Conservation (phyloP, 2,888 invertebrate species). For the Drosophila colorata region DNA sequence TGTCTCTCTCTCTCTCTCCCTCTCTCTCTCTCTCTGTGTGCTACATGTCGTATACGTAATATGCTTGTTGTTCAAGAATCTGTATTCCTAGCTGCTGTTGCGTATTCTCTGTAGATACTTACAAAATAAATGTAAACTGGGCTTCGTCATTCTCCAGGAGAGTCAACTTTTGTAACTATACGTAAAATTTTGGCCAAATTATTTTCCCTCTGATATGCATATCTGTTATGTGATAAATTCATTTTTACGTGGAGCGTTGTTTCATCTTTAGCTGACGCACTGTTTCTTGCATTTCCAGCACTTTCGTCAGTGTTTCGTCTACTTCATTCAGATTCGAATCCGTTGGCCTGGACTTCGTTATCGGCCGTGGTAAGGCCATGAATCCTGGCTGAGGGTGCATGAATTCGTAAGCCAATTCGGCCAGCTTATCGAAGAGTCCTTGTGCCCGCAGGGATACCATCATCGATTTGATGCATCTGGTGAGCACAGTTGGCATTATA, state of each 20-base stretch:
- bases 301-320: not conserved
- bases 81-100: too few relatives aligned
- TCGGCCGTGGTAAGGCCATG: not conserved
- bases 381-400: slow-evolving; percentile 2
- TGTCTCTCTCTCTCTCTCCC: slow-evolving; percentile 1
- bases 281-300: not conserved
- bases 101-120: slow-evolving; percentile 1
- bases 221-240: not conserved
- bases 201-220: not conserved
- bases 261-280: not conserved
- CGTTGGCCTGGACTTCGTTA: not conserved
- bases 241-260: not conserved
- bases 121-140: slow-evolving; percentile 3
- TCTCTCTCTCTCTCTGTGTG: not conserved
- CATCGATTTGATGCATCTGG: not conserved
- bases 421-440: slow-evolving; percentile 1
- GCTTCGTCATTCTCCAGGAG: not conserved
- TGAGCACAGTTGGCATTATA: not conserved
- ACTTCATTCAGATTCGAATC: not conserved
- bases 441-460: not conserved
- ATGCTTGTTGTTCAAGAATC: too few relatives aligned
- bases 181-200: not conserved
- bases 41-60: slow-evolving; percentile 60
- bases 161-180: not conserved
- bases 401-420: slow-evolving; percentile 5